Evolutionary conservation across 2,888 invertebrate genomes (phyloP), one percentile per base, ranked within the genome.

Genomic region (Hecatera dysodea): DNA sequence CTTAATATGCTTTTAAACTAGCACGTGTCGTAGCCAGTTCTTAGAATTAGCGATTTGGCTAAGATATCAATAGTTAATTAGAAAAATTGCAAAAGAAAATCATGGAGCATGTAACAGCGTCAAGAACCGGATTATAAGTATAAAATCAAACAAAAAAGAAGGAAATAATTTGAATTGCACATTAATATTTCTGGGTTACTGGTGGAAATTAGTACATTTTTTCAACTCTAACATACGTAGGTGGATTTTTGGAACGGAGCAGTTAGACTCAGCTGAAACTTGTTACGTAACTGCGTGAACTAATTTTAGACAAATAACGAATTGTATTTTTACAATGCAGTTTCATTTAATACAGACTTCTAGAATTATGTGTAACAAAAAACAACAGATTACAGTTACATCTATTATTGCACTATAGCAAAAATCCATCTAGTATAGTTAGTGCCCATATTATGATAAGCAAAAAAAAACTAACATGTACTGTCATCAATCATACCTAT

Each of bases 401-500:
- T n/a, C 17, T 19, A 29, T 29, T 19, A 24, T 15, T n/a, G 12
- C 42, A 19, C n/a, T 0, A 1, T 33, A 15, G 44, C 42, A 53
- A 19, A 22, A 71, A 62, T 61, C 22, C 44, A 62, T 11, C 22
- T 17, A 22, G 27, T 36, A 3, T 50, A 39, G 24, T 46, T 46
- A 52, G 36, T 48, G 55, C 27, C 50, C n/a, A 0, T 29, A 44
- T 39, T 42, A 33, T 17, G 1, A 61, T 33, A 52, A 46, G 57
- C 55, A 57, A 67, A 57, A 66, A 65, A 68, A 69, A 67, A 53
- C 19, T 19, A 46, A n/a, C 67, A 52, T 52, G 11, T 53, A 60
- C 24, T 79, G 29, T 48, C 29, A 67, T 39, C 12, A 3, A 36
- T 22, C 29, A 52, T 33, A 59, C 27, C 15, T 46, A 52, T 27